These are phyloP conservation scores for Nycteola revayana DNA, from an alignment of 2,888 invertebrate genomes.

Conservation along the genomic window DNA sequence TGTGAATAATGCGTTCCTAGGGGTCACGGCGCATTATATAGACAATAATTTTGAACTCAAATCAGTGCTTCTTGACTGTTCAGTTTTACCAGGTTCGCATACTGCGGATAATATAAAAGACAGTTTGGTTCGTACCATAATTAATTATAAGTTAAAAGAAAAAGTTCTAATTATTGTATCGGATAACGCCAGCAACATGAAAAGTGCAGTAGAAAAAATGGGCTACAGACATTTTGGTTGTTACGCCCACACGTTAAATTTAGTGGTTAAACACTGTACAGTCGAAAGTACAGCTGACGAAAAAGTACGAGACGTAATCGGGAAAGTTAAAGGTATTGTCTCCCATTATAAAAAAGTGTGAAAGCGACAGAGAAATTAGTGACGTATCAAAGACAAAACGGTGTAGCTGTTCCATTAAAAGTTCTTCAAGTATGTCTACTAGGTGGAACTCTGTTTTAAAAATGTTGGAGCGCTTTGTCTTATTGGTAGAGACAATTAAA, in stretches of 20 bases:
- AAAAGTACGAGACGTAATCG: constrained; percentile 1
- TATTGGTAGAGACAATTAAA: constrained; percentile 2
- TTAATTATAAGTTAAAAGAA: constrained; percentile 4
- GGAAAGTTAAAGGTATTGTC: not conserved
- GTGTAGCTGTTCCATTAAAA: constrained; percentile 3
- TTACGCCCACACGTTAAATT: constrained; percentile 1
- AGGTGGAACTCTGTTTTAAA: constrained; percentile 4
- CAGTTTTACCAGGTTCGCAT: constrained; percentile 5
- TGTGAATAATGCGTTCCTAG: constrained; percentile 3
- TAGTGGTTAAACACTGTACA: constrained; percentile 2
- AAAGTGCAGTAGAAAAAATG: not conserved
- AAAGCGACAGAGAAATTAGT: constrained; percentile 4
- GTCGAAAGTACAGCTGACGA: constrained; percentile 1
- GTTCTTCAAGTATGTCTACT: constrained; percentile 3
- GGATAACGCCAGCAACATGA: no score
- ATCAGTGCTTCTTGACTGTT: constrained; percentile 5
- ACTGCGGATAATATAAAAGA: constrained; percentile 7
- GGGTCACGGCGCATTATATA: constrained; percentile 4
- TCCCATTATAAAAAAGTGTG: constrained; percentile 3
- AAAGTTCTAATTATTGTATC: constrained; percentile 1
- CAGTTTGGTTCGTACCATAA: constrained; percentile 3
- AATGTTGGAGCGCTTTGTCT: constrained; percentile 2
- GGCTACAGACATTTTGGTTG: not conserved
- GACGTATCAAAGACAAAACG: constrained; percentile 4
- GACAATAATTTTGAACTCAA: constrained; percentile 4